Base-by-base conservation (phyloP, 2,113 vertebrate species). In the Epinephelus lanceolatus region DNA sequence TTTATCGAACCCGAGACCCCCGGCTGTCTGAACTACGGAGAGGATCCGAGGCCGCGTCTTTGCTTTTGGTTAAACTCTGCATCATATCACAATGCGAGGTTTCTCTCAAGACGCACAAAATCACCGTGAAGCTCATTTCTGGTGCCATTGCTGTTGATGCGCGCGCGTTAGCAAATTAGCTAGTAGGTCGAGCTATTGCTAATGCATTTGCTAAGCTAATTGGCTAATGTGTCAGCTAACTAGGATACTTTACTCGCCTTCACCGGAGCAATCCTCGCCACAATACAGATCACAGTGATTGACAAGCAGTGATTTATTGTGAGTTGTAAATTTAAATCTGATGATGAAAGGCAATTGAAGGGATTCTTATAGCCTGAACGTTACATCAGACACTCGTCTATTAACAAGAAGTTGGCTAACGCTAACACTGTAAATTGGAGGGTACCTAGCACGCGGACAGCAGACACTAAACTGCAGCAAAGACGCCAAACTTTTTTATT, bases 1-100 rank as follows among this genome's bases (percentile, higher is more conserved):
- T 82, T 85, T 76, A 91, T 86, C 77, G 68, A 82, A 87, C 75
- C 90, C 37, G 23, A 87, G 83, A 90, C 87, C 90, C 84, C 85
- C 86, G 90, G 80, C 90, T 92, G 86, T 66, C 63, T 68, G 71
- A 66, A 71, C 56, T 55, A 21, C 77, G 21, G 80, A 66, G 66
- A 62, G 71, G 47, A 52, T 62, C 8, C 45, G 27, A 33, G 53
- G 45, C 21, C 10, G n/a, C 78, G 52, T 75, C 12, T 2, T 55
- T 73, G 33, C 49, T 56, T 76, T 68, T 60, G 23, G 17, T 45
- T 40, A 23, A 15, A 56, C 33, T 37, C 33, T 37, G 33, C 33
- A 37, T 37, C 33, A 37, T 37, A 37, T 10, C n/a, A 18, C 0
- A n/a, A 0, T 72, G 13, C 33, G 7, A 4, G 5, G 8, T 27